Evolutionary conservation across 1,140 invertebrate species (phyloP).

Genomic region (Euura saliciscinereae): DNA sequence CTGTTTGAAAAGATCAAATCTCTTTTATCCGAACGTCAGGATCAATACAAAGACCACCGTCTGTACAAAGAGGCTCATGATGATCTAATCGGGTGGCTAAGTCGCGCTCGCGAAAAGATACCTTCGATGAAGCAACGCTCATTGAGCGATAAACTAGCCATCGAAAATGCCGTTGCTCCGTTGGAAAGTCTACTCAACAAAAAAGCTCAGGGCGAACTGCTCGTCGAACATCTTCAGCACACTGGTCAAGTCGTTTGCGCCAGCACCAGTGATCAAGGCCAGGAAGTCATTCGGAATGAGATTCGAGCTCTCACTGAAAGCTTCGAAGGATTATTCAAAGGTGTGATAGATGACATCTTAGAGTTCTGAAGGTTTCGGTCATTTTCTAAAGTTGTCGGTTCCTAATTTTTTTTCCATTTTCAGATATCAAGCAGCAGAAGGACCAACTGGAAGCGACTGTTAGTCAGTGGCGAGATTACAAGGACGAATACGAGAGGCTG

Average conservation of each 20-base stretch:
- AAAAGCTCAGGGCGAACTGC: slow-evolving; percentile 86
- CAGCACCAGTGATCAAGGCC: slow-evolving; percentile 79
- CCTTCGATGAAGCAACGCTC: slow-evolving; percentile 84
- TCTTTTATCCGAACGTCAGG: slow-evolving; percentile 77
- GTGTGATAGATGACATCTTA: slow-evolving; percentile 32
- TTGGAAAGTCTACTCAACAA: slow-evolving; percentile 87
- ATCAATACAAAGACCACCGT: slow-evolving; percentile 86
- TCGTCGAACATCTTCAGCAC: slow-evolving; percentile 85
- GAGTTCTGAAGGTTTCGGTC: too few species aligned
- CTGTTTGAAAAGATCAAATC: slow-evolving; percentile 64
- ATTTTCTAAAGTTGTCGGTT: neutral
- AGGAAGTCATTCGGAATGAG: slow-evolving; percentile 82
- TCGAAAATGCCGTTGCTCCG: slow-evolving; percentile 86
- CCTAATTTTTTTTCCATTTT: slow-evolving; percentile 27
- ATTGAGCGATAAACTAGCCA: slow-evolving; percentile 83
- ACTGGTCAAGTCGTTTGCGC: slow-evolving; percentile 85
- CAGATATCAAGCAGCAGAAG: slow-evolving; percentile 84
- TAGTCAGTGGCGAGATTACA: slow-evolving; percentile 86
- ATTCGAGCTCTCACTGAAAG: slow-evolving; percentile 82
- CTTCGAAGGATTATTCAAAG: slow-evolving; percentile 82
- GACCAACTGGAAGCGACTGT: slow-evolving; percentile 82
- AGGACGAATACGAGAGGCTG: slow-evolving; percentile 89
- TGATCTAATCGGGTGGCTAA: slow-evolving; percentile 84
- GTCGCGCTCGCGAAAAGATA: slow-evolving; percentile 84
- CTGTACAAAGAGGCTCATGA: slow-evolving; percentile 89